A percentile compares a stretch with the other conserved stretches of the same genome.
Conservation (phyloP, 2,113 vertebrate genomes). For the Artemisiospiza belli region DNA sequence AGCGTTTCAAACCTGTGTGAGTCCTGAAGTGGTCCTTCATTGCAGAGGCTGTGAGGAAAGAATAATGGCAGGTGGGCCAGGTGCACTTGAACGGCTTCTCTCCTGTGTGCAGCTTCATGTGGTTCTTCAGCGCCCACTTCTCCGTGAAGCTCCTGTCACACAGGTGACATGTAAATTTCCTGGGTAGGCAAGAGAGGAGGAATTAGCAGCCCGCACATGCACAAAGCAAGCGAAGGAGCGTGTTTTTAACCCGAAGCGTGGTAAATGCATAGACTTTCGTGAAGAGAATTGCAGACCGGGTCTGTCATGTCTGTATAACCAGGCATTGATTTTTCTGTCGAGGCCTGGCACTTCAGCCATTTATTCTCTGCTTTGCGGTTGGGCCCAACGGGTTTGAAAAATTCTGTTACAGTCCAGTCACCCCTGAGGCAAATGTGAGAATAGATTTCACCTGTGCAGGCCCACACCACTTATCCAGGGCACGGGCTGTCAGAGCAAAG, state of each 20-base stretch:
- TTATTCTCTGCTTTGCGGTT: conserved; percentile 99
- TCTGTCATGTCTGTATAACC: conserved; percentile 99
- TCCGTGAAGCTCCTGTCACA: conserved; percentile 96
- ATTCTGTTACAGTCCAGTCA: conserved; percentile 99
- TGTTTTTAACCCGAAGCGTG: conserved; percentile 59
- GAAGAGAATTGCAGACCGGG: conserved; percentile 77
- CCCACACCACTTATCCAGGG: conserved; percentile 94
- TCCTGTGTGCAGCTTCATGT: conserved; percentile 97
- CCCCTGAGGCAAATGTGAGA: conserved; percentile 98
- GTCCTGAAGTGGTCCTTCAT: conserved; percentile 99
- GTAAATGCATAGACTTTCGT: conserved; percentile 61
- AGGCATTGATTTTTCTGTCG: conserved; percentile 99
- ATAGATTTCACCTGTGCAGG: conserved; percentile 99
- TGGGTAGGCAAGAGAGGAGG: conserved; percentile 69
- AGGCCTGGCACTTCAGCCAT: conserved; percentile 96
- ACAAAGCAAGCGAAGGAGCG: conserved; percentile 61
- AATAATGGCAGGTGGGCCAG: conserved; percentile 96
- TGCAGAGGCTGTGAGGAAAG: conserved; percentile 94
- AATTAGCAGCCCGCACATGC: conserved; percentile 64
- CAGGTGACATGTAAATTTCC: conserved; percentile 94
- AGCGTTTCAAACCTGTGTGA: conserved; percentile 89
- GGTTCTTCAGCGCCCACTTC: conserved; percentile 99
- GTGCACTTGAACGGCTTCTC: conserved; percentile 95
- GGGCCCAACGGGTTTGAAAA: conserved; percentile 96
- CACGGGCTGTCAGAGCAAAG: conserved; percentile 89